Percentiles rank a stretch among this genome's conserved stretches.
Conservation (phyloP, 2,113 vertebrate genomes). For the Regulus satrapa region DNA sequence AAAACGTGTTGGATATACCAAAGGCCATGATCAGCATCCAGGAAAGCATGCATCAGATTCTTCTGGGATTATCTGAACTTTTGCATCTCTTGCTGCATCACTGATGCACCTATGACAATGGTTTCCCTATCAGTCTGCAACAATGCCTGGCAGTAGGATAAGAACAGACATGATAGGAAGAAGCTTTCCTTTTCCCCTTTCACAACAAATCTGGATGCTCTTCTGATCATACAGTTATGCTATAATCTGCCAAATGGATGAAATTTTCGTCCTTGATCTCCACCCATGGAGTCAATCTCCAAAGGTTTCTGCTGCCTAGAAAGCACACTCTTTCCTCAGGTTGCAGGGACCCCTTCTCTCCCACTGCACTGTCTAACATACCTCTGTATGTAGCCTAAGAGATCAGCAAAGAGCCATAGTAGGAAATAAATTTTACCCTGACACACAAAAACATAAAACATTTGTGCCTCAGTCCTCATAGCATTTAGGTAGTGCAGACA, state of each 20-base stretch:
- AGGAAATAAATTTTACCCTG: neutral
- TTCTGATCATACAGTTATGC: neutral
- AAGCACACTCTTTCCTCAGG: neutral
- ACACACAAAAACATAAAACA: neutral
- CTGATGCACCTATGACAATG: neutral
- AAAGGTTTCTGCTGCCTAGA: neutral
- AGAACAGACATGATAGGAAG: neutral
- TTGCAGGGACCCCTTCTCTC: neutral
- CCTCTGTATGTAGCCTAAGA: neutral
- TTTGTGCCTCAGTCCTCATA: neutral
- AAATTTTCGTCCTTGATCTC: neutral
- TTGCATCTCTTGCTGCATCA: neutral
- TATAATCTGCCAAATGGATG: neutral
- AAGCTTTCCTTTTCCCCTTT: neutral
- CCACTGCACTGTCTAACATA: neutral
- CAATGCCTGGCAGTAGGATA: neutral
- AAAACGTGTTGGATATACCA: neutral
- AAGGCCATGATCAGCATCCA: neutral
- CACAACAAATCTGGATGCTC: neutral
- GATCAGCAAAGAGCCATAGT: neutral
- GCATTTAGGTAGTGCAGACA: neutral
- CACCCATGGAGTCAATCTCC: neutral
- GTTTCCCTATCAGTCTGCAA: neutral
- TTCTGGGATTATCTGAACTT: neutral
- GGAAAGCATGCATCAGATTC: neutral